Evolutionary conservation across 1,140 invertebrate genomes (phyloP).

Genomic region (Ips nitidus): DNA sequence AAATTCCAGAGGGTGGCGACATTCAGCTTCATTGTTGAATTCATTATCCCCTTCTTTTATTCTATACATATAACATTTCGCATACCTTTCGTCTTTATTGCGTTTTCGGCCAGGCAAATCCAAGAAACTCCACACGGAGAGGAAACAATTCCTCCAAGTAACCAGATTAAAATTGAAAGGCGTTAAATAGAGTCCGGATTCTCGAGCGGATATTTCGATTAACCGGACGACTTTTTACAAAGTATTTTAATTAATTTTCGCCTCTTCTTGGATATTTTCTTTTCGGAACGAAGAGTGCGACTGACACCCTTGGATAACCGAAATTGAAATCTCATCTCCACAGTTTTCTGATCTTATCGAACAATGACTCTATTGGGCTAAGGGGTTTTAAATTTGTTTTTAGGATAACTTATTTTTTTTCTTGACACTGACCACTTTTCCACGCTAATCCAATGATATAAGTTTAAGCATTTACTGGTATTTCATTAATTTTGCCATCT

Average conservation of each 20-base stretch:
- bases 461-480: too few species aligned
- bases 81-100: slow-evolving; percentile 45
- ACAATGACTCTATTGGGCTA: slow-evolving; percentile 13
- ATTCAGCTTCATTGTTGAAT: slow-evolving; percentile 39
- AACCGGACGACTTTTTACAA: slow-evolving; percentile 28
- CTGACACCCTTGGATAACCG: slow-evolving; percentile 26
- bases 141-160: too few species aligned
- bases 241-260: slow-evolving; percentile 35
- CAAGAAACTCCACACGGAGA: slow-evolving; percentile 4
- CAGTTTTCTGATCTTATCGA: slow-evolving; percentile 24
- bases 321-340: slow-evolving; percentile 32
- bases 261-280: slow-evolving; percentile 26
- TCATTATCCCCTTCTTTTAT: slow-evolving; percentile 52
- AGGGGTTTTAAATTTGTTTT: slow-evolving; percentile 6
- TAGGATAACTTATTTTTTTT: too few species aligned
- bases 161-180: too few species aligned
- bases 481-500: too few species aligned
- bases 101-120: slow-evolving; percentile 47
- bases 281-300: slow-evolving; percentile 20
- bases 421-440: too few species aligned
- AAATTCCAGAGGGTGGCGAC: slow-evolving; percentile 49
- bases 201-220: slow-evolving; percentile 23
- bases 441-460: too few species aligned
- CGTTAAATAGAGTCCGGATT: too few species aligned
- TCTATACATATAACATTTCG: slow-evolving; percentile 50